A percentile compares a stretch with the other conserved stretches of the same genome.
phyloP scores from a whole-genome alignment of 2,888 invertebrate genomes.

The Spicauda simplicius region DNA sequence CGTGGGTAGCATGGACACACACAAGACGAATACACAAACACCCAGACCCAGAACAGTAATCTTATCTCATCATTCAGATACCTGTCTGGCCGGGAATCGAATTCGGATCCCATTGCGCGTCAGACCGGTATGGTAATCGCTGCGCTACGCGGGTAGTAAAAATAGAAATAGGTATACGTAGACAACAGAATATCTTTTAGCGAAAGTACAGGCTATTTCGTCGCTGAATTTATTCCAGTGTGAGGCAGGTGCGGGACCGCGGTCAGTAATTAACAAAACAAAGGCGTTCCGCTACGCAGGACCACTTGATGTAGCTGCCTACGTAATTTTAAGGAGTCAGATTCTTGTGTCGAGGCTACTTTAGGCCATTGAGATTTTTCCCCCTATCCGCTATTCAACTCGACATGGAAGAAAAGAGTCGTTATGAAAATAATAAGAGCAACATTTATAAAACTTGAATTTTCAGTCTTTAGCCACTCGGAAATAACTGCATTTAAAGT shows the following conservation, averaged over 20 bases:
- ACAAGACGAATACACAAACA: no score
- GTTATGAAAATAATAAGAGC: constrained; percentile 6
- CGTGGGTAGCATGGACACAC: no score
- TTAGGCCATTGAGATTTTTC: constrained; percentile 12
- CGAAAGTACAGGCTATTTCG: constrained; percentile 57
- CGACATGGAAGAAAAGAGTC: constrained; percentile 11
- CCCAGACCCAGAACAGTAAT: no score
- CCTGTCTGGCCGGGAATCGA: no score
- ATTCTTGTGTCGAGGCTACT: constrained; percentile 55
- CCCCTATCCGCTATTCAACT: constrained; percentile 20
- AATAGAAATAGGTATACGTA: no score
- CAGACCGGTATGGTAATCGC: no score
- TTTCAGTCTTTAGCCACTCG: constrained; percentile 1
- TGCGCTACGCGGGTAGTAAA: no score
- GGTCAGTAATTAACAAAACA: constrained; percentile 77
- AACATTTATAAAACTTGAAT: constrained; percentile 17
- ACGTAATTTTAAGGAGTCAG: constrained; percentile 63
- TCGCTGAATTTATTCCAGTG: constrained; percentile 68
- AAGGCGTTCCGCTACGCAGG: constrained; percentile 70
- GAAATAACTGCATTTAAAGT: constrained; percentile 6
- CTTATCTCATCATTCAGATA: no score
- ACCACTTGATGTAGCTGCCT: constrained; percentile 67
- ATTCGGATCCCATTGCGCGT: no score
- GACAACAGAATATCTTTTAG: background rate
- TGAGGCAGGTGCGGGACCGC: constrained; percentile 69